These are phyloP conservation scores for Phymatocera aterrima DNA, from an alignment of 2,888 invertebrate species.

Conservation along the genomic window DNA sequence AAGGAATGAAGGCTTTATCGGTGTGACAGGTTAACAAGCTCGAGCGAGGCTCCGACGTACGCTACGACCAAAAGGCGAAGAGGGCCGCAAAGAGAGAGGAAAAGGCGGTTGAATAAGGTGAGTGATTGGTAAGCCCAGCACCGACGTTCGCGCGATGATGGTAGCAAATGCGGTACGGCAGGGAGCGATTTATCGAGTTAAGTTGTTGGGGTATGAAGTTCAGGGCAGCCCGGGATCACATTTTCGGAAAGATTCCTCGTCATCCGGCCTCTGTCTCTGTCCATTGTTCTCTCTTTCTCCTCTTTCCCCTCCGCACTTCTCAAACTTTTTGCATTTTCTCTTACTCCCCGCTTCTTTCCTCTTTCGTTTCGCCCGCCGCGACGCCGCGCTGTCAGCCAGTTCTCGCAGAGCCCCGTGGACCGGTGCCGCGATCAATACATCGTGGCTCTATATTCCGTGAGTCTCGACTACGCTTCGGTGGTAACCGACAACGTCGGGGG, in stretches of 20 bases:
- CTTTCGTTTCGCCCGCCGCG: background rate
- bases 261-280: slow-evolving; percentile 33
- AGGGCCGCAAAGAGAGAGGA: background rate
- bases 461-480: slow-evolving; percentile 58
- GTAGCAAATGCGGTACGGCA: slow-evolving; percentile 59
- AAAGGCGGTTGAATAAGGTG: slow-evolving; percentile 1
- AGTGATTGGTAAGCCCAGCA: slow-evolving; percentile 59
- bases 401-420: slow-evolving; percentile 5
- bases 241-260: slow-evolving; percentile 35
- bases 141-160: slow-evolving; percentile 55
- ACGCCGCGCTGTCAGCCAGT: slow-evolving; percentile 53
- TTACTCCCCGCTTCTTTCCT: no score
- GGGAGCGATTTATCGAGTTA: slow-evolving; percentile 64
- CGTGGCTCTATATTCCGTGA: slow-evolving; percentile 54
- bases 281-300: slow-evolving; percentile 52
- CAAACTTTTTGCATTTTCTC: no score
- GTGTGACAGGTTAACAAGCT: no score
- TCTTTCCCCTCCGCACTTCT: slow-evolving; percentile 51
- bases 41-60: no score
- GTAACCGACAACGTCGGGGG: slow-evolving; percentile 10
- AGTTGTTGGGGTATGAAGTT: slow-evolving; percentile 48
- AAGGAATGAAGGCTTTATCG: no score
- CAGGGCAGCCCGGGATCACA: background rate
- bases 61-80: background rate
- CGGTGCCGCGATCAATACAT: slow-evolving; percentile 72